Base-by-base conservation (phyloP, 2,797 vertebrate genomes). In the Odontamblyopus lacepedii region DNA sequence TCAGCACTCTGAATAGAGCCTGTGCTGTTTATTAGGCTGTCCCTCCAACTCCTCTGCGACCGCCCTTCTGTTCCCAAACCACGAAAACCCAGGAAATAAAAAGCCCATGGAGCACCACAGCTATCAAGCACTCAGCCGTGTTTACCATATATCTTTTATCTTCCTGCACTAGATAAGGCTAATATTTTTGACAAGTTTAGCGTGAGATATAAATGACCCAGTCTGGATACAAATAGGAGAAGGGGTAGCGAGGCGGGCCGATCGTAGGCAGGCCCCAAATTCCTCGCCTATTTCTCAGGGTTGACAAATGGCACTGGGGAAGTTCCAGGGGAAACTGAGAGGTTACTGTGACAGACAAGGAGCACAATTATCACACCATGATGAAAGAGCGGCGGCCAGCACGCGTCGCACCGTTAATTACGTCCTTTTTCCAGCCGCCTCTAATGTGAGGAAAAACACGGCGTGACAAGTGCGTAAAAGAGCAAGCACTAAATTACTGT, bases 401-500 rank as follows among this genome's bases (percentile, higher is more conserved):
- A 91, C 88, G 92, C 93, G 94, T 94, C 94, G 95, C 94, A 85
- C 95, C 91, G 96, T 97, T 99, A 99, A 99, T 99, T 99, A 99
- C 95, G 95, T 96, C 96, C 96, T 96, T 96, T 96, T 96, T 95
- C 96, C 95, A 95, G 95, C 95, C 95, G 95, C 95, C 97, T 97
- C 96, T 98, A 98, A 98, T 97, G 95, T 96, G 96, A 97, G 95
- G 96, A 97, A 97, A 98, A 99, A 98, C 96, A 98, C 91, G 90
- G 94, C 90, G 94, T 98, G 98, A 98, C 98, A 99, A 98, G 97
- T 98, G 96, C 97, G 96, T 96, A 97, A 98, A 98, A 99, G 98
- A 99, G 96, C 97, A 97, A 95, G 95, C 96, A 98, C 95, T 99
- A 98, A 97, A 98, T 99, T 98, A 99, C 97, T 98, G 98, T 98